Evolutionary conservation across 2,113 vertebrate genomes (phyloP).

Genomic region (Engraulis encrasicolus): DNA sequence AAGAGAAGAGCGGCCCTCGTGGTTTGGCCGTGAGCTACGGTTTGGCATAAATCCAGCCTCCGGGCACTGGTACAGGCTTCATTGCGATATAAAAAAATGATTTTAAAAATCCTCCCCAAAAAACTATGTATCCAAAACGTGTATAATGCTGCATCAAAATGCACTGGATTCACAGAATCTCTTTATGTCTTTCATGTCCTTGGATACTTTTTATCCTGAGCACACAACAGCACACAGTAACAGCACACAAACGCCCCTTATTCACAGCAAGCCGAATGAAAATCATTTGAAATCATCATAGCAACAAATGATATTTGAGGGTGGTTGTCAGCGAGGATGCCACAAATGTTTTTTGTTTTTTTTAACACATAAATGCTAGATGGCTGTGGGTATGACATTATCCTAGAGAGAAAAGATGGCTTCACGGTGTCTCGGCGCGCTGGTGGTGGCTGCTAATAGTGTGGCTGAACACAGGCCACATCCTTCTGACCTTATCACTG

Average conservation of each 20-base stretch:
- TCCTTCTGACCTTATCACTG: conserved; percentile 36
- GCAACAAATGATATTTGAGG: not conserved
- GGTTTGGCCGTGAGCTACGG: not conserved
- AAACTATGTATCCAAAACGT: not conserved
- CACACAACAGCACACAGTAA: too few relatives aligned
- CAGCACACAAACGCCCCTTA: not conserved
- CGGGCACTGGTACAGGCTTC: not conserved
- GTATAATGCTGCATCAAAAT: not conserved
- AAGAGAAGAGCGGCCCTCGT: not conserved
- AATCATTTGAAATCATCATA: not conserved
- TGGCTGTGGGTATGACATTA: not conserved
- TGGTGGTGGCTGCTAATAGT: not conserved
- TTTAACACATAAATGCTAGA: not conserved
- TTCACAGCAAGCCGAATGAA: not conserved
- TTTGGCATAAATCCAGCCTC: not conserved
- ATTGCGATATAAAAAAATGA: not conserved
- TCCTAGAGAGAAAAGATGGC: not conserved
- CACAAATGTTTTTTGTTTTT: not conserved
- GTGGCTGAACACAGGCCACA: not conserved
- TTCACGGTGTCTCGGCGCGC: too few relatives aligned
- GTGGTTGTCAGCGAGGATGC: not conserved
- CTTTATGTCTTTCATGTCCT: not conserved
- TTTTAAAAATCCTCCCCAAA: too few relatives aligned
- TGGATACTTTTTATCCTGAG: not conserved
- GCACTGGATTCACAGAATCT: not conserved